phyloP scores from a whole-genome alignment of 2,888 invertebrate genomes.

The Glaucopsyche alexis region DNA sequence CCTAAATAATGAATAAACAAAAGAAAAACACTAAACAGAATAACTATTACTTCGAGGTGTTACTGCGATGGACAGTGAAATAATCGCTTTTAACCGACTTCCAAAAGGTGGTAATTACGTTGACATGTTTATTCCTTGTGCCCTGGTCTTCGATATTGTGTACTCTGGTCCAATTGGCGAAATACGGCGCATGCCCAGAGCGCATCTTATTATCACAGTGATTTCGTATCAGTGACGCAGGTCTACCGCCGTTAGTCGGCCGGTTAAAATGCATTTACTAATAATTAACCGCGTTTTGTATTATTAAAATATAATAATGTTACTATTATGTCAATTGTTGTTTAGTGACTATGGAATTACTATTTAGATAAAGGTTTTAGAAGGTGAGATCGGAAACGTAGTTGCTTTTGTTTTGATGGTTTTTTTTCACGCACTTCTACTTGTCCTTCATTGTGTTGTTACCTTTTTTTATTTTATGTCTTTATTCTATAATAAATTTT shows the following conservation, averaged over 20 bases:
- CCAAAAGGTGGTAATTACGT: not conserved
- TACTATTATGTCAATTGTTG: constrained; percentile 65
- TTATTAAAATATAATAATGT: constrained; percentile 42
- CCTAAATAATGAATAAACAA: constrained; percentile 3
- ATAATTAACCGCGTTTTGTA: constrained; percentile 45
- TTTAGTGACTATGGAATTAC: constrained; percentile 56
- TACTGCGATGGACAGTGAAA: too few relatives aligned
- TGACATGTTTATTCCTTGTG: constrained; percentile 17
- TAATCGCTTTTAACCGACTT: not conserved
- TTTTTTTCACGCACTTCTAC: constrained; percentile 28
- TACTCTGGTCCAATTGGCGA: constrained; percentile 66
- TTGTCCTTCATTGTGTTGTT: constrained; percentile 20
- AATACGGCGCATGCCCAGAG: constrained; percentile 63
- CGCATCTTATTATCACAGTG: constrained; percentile 51
- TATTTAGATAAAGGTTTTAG: constrained; percentile 48
- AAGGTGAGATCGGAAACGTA: constrained; percentile 44
- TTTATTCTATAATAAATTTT: not conserved
- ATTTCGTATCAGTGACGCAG: constrained; percentile 66
- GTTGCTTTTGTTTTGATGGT: constrained; percentile 36
- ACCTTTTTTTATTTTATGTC: too few relatives aligned
- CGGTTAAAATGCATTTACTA: constrained; percentile 54
- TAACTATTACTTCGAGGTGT: not conserved
- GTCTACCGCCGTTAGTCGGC: constrained; percentile 60
- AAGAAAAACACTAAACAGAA: not conserved
- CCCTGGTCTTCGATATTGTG: constrained; percentile 44